These are phyloP conservation scores for Ectemnius lituratus DNA, from an alignment of 2,888 invertebrate species.

Conservation along the genomic window DNA sequence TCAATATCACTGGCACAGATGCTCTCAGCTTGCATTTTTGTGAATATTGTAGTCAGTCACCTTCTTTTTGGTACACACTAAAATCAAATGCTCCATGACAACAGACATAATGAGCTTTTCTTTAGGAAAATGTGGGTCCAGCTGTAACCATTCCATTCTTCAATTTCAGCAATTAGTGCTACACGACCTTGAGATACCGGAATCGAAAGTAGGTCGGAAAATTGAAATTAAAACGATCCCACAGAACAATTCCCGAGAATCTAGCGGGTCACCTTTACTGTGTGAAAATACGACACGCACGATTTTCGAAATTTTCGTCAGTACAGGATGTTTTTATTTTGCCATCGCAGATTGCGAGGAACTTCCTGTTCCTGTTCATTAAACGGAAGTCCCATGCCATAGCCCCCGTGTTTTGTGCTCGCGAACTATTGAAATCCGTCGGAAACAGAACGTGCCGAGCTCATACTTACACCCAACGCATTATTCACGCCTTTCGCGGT, in stretches of 20 bases:
- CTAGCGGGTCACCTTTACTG: constrained; percentile 9
- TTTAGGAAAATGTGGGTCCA: constrained; percentile 38
- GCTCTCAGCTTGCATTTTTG: constrained; percentile 75
- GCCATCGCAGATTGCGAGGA: constrained; percentile 69
- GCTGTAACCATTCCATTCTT: constrained; percentile 50
- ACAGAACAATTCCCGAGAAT: neutral
- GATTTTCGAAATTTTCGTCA: constrained; percentile 68
- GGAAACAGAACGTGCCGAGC: constrained; percentile 47
- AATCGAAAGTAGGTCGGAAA: constrained; percentile 57
- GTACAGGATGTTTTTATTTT: constrained; percentile 76
- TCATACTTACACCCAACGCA: constrained; percentile 71
- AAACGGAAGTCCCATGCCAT: constrained; percentile 77
- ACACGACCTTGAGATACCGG: constrained; percentile 59
- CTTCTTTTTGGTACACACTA: constrained; percentile 53
- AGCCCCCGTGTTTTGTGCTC: constrained; percentile 69
- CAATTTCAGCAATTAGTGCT: constrained; percentile 35
- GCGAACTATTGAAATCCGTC: constrained; percentile 56
- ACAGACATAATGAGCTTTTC: constrained; percentile 28
- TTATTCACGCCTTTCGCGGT: constrained; percentile 61
- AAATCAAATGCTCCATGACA: constrained; percentile 58
- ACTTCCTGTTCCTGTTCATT: constrained; percentile 78
- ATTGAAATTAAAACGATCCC: constrained; percentile 35
- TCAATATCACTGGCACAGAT: constrained; percentile 75
- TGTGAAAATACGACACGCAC: constrained; percentile 36
- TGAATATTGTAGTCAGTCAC: constrained; percentile 50